Conservation (phyloP, 2,113 vertebrate species). For the Albula glossodonta region DNA sequence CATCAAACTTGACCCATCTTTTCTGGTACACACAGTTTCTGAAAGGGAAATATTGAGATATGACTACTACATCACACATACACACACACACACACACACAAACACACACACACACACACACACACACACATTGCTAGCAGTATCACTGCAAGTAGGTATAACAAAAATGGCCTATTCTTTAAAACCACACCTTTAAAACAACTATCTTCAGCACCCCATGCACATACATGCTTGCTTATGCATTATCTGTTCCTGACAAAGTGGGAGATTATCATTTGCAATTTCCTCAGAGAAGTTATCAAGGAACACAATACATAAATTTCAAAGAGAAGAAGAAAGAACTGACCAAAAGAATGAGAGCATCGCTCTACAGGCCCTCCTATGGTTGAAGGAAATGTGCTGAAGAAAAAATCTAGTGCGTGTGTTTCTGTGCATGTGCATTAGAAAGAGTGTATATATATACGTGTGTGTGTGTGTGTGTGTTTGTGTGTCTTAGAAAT, state of each 20-base stretch:
- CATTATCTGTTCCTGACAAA: background rate
- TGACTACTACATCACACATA: background rate
- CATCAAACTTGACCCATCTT: conserved; percentile 92
- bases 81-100: too few relatives aligned
- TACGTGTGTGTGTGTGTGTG: background rate
- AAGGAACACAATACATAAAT: background rate
- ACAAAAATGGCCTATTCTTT: background rate
- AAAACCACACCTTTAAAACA: background rate
- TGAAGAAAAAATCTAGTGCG: background rate
- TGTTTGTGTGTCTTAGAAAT: background rate
- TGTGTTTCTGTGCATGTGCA: background rate
- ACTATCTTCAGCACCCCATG: background rate
- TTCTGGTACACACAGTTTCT: conserved; percentile 91
- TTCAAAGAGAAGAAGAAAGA: background rate
- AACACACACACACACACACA: too few relatives aligned
- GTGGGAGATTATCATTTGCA: background rate
- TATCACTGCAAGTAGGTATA: background rate
- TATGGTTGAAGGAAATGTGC: background rate
- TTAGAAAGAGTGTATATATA: background rate
- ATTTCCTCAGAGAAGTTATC: background rate
- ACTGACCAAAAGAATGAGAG: background rate
- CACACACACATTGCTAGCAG: background rate
- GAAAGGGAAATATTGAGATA: conserved; percentile 26
- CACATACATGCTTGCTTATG: background rate
- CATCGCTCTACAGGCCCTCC: background rate